These are phyloP conservation scores for Eustalomyia histrio DNA, from an alignment of 2,888 invertebrate genomes.

Conservation along the genomic window DNA sequence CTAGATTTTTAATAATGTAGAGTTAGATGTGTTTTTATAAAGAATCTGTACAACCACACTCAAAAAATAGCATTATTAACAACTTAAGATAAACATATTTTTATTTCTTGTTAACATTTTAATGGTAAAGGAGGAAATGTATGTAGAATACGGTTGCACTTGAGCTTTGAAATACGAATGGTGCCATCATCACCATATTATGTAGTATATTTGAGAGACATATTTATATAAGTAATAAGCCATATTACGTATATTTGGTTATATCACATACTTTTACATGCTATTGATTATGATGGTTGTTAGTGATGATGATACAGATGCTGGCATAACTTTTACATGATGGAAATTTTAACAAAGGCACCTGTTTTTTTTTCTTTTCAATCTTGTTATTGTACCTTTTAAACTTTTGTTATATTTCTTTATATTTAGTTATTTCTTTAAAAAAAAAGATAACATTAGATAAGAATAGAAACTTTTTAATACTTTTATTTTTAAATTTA, in stretches of 20 bases:
- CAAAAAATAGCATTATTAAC: not conserved
- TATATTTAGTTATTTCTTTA: not conserved
- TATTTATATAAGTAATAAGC: no score
- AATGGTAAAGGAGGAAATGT: not conserved
- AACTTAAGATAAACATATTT: conserved; percentile 7
- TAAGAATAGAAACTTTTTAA: no score
- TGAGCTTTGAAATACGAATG: not conserved
- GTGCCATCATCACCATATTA: not conserved
- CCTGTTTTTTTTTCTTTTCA: not conserved
- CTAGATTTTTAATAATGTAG: not conserved
- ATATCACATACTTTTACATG: no score
- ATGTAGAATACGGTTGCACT: not conserved
- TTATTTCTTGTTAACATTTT: conserved; percentile 1
- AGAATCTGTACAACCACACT: not conserved
- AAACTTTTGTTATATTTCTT: not conserved
- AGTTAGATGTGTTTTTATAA: not conserved
- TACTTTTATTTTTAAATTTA: no score
- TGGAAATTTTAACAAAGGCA: not conserved
- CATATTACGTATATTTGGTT: no score
- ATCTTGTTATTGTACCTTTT: not conserved
- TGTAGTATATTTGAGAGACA: not conserved
- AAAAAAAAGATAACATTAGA: not conserved
- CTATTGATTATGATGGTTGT: not conserved
- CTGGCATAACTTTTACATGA: not conserved
- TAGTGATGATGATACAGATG: not conserved